Evolutionary conservation across 37 sponge, comb jelly and placozoan species (phyloP), one percentile per base, ranked within the genome.

Genomic region (Diacarnus erythraeanus): DNA sequence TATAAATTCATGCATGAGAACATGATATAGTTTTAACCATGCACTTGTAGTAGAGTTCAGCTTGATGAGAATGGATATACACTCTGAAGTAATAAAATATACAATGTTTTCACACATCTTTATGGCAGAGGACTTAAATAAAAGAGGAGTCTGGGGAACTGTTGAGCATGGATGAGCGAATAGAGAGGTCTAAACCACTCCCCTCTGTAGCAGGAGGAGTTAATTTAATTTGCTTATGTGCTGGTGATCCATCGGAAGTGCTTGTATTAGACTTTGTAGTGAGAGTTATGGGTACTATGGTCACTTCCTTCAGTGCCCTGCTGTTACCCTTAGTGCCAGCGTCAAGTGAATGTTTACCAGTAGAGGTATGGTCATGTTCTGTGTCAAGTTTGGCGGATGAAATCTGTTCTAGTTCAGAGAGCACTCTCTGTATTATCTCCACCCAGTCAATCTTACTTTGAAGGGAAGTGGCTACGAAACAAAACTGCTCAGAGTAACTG

Each of bases 401-500:
- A n/a, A 6, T 63, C 10, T 47, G 51, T 15, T 6, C 51, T n/a
- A n/a, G 18, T 10, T 17, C 27, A 33, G 69, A 43, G 15, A 79
- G 69, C 17, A 68, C 57, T 3, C 27, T 51, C 78, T 61, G 78
- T 22, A 84, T 70, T 4, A 36, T 61, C 41, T 61, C 72, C 25
- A 77, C 77, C 85, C 85, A 84, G 41, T 71, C 71, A 18, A 26
- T 59, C 63, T 84, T 84, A 10, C 69, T 57, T 59, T 77, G 51
- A 18, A 59, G 6, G 56, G 44, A 20, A 0, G 33, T 8, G 30
- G 78, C 71, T 10, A 78, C 15, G 31, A 84, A 71, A 18, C 57
- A 36, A 18, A 22, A 21, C 31, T 58, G 43, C 27, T 71, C 35
- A 6, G 36, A 12, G 20, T 21, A 29, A 34, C 43, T 58, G 2